A percentile compares a stretch with the other conserved stretches of the same genome.
Evolutionary conservation across 2,888 invertebrate genomes (phyloP).

Genomic region (Coenonympha glycerion): DNA sequence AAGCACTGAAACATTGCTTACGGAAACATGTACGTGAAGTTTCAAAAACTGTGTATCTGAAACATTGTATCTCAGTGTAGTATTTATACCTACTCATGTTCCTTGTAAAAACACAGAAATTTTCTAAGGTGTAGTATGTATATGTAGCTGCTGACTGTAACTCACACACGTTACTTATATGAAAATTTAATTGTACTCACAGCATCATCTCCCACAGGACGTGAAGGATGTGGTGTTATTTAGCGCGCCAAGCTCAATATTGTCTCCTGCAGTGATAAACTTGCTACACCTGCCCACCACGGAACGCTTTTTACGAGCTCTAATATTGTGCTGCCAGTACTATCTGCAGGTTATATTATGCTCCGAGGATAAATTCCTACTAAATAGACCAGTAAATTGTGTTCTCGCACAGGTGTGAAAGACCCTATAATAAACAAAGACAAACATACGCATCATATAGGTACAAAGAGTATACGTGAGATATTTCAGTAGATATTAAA

Average conservation of each 20-base stretch:
- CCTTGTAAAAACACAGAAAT: too few species aligned
- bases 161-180: constrained; percentile 6
- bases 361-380: constrained; percentile 15
- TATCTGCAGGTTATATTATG: constrained; percentile 65
- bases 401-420: too few species aligned
- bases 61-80: too few species aligned
- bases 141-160: constrained; percentile 1
- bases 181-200: constrained; percentile 17
- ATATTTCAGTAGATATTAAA: too few species aligned
- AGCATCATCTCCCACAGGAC: constrained; percentile 51
- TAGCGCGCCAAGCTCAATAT: constrained; percentile 52
- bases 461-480: too few species aligned
- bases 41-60: too few species aligned
- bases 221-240: constrained; percentile 75
- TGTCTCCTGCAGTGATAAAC: constrained; percentile 65
- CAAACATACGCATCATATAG: too few species aligned
- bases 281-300: constrained; percentile 68
- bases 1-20: too few species aligned
- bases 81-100: background rate
- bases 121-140: background rate
- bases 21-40: too few species aligned
- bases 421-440: too few species aligned
- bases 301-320: constrained; percentile 73
- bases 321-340: constrained; percentile 77
- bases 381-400: background rate